phyloP scores from a whole-genome alignment of 2,888 invertebrate genomes.

The Eupithecia tripunctaria region DNA sequence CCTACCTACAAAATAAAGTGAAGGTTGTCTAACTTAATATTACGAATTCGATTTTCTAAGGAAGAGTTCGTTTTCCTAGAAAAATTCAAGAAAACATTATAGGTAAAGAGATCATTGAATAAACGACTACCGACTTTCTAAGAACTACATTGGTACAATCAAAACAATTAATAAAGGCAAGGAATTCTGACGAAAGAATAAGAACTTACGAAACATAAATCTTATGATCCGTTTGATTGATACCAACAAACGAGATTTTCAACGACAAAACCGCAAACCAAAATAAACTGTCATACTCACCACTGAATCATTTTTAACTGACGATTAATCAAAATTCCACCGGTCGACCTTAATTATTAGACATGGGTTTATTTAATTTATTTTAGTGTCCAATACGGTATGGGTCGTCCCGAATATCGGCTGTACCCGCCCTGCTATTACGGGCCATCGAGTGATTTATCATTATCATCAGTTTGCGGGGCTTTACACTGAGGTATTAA shows the following conservation, averaged over 20 bases:
- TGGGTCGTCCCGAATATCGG: slow-evolving; percentile 51
- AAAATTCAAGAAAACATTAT: background rate
- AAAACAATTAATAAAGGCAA: background rate
- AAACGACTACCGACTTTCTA: background rate
- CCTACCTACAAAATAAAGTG: no score
- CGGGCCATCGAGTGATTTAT: slow-evolving; percentile 41
- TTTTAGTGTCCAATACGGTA: slow-evolving; percentile 50
- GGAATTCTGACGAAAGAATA: background rate
- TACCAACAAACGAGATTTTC: slow-evolving; percentile 7
- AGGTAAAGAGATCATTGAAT: background rate
- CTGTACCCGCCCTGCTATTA: slow-evolving; percentile 50
- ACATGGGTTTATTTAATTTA: slow-evolving; percentile 60
- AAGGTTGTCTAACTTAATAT: background rate
- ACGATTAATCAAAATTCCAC: slow-evolving; percentile 61
- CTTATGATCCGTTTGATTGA: slow-evolving; percentile 1
- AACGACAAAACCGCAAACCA: slow-evolving; percentile 18
- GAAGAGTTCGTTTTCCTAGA: background rate
- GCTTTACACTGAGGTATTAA: slow-evolving; percentile 17
- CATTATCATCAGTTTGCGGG: slow-evolving; percentile 45
- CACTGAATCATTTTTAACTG: slow-evolving; percentile 43
- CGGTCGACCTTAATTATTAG: slow-evolving; percentile 59
- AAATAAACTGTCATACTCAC: slow-evolving; percentile 44
- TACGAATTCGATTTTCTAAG: background rate
- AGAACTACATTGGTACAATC: background rate
- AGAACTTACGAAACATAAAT: background rate